Base-by-base conservation (phyloP, 1,140 invertebrate genomes). In the Lordiphosa mommai region DNA sequence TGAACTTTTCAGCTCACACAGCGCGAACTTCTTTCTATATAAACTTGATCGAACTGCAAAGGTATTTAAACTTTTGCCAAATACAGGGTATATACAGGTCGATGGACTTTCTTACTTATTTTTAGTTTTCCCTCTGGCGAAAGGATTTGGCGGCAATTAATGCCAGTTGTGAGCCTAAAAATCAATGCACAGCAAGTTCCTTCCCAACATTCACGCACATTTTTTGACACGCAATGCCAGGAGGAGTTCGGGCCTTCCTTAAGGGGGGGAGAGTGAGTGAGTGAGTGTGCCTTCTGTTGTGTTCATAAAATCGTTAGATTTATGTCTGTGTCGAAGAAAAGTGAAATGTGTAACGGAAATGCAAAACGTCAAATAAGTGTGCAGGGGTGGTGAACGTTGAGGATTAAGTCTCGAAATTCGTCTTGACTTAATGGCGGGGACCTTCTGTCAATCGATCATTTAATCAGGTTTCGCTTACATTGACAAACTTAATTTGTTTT, bases 301-400 rank as follows among this genome's bases (percentile, higher is more conserved):
- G 51, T 58, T 59, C 76, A 82, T 82, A 82, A 82, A 82, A 72
- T 65, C 71, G 76, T 80, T 82, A 82, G 67, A 82, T 80, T 80
- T 80, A 80, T 73, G 77, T 72, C 52, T 60, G 38, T 46, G 61
- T 20, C 38, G 46, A 43, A 38, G 32, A 56, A 53, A 59, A 52
- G 61, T 51, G 60, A 65, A 79, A 59, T 58, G 55, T 60, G 46
- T 58, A 30, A 47, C 49, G 52, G 33, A 53, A 57, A 61, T 49
- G 44, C 37, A 57, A 14, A 49, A 34, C 37, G 12, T 33, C 48
- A 61, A 67, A 38, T 55, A 23, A 50, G 23, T 27, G 23, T 27
- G 23, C 23, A 27, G 56, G 27, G 20, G n/a, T n/a, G n/a, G n/a
- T n/a, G n/a, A n/a, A n/a, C n/a, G n/a, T n/a, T n/a, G n/a, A 16